These are phyloP conservation scores for Chamaetylas fuelleborni DNA, from an alignment of 2,113 vertebrate species.

Conservation along the genomic window DNA sequence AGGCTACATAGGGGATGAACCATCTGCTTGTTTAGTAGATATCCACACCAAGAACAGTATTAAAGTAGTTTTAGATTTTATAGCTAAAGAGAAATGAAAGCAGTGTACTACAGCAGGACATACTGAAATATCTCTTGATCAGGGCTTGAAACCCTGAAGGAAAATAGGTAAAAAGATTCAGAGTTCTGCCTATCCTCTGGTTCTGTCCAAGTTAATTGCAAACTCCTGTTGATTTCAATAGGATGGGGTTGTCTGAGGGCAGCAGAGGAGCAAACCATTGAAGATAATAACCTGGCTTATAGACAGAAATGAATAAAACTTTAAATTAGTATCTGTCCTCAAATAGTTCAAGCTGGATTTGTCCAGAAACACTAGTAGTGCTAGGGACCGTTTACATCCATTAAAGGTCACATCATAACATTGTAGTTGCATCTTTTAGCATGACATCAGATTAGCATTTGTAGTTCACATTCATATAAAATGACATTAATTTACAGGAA, in stretches of 20 bases:
- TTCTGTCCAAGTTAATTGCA: neutral
- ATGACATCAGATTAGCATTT: neutral
- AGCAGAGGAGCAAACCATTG: neutral
- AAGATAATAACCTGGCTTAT: neutral
- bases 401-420: neutral
- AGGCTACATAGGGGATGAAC: neutral
- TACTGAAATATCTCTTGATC: neutral
- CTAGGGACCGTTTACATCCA: neutral
- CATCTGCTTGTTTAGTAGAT: neutral
- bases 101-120: neutral
- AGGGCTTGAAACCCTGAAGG: neutral
- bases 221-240: slow-evolving; percentile 9
- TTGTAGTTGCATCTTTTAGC: neutral
- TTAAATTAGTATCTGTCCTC: neutral
- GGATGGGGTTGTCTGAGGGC: neutral
- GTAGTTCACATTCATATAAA: neutral
- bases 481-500: neutral
- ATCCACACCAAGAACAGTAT: neutral
- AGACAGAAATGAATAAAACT: neutral
- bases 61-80: neutral
- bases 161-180: neutral
- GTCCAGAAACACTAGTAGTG: neutral
- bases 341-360: neutral
- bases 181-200: neutral
- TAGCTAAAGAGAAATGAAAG: neutral